Evolutionary conservation across 2,113 vertebrate genomes (phyloP).

Genomic region (Sapajus apella): DNA sequence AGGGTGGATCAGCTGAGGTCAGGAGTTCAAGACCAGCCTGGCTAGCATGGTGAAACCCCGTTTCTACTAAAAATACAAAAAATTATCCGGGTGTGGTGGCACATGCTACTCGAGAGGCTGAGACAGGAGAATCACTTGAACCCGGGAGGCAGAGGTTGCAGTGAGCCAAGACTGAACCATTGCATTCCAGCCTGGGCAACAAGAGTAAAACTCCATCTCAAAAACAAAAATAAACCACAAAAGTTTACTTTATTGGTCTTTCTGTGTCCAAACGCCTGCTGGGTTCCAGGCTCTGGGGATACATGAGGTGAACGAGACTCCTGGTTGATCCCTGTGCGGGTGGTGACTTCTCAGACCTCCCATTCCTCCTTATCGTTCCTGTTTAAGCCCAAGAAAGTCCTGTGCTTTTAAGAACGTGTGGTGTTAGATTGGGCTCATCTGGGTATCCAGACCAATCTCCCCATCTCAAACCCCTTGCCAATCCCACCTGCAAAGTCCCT

Average conservation of each 20-base stretch:
- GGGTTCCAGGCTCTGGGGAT: neutral
- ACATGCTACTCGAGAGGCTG: too few species aligned
- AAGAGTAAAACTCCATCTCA: too few species aligned
- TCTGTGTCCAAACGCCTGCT: neutral
- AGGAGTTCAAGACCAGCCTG: too few species aligned
- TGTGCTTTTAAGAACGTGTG: neutral
- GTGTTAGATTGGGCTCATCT: neutral
- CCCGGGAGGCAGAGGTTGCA: too few species aligned
- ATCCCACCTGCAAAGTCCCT: neutral
- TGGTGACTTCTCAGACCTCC: fast-evolving
- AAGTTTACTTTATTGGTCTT: neutral
- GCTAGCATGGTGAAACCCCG: too few species aligned
- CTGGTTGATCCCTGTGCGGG: fast-evolving
- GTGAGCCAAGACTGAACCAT: too few species aligned
- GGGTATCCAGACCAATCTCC: neutral
- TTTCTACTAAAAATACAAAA: too few species aligned
- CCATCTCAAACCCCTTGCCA: neutral
- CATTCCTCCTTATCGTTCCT: neutral
- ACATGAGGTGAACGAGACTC: neutral
- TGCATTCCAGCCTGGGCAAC: too few species aligned
- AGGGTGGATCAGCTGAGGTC: too few species aligned
- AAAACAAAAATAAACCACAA: too few species aligned
- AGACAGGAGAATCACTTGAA: too few species aligned
- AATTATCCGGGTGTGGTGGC: too few species aligned
- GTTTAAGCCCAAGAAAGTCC: neutral